Evolutionary conservation across 1,140 invertebrate species (phyloP), one percentile per base, ranked within the genome.

Genomic region (Lepidurus apus): DNA sequence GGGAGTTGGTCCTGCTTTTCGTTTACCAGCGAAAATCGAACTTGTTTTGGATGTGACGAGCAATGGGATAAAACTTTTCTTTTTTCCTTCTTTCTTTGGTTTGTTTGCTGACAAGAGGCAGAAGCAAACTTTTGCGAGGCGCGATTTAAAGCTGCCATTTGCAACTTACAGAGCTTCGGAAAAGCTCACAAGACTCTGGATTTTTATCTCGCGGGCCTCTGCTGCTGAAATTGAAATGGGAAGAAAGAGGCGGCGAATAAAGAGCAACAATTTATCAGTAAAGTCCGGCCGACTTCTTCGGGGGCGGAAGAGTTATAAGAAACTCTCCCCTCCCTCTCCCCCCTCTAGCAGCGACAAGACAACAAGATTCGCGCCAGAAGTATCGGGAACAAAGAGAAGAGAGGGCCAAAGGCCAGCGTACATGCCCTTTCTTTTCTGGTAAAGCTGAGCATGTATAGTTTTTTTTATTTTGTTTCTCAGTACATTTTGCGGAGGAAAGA

Each of bases 191-290:
- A 65, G 53, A 13, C 53, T 65, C 13, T n/a, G n/a, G 53, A 65
- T 65, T 65, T 65, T 65, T 65, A 34, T 65, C 53, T 65, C 6
- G n/a, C 45, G 4, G 45, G 8, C 53, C 53, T 13, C 13, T 7
- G 53, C 21, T 65, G 53, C 53, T n/a, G 9, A 65, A 65, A 65
- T 65, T 65, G 53, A 65, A 65, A 65, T 65, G 53, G 53, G 53
- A 65, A 65, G 53, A 65, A 65, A 65, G 7, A 21, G 53, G 53
- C 13, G 53, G 53, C 9, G 53, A 65, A 65, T 65, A 65, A 65
- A 65, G 53, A 65, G 53, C 53, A 65, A 65, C 53, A 65, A 65
- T 65, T 65, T 65, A 65, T 65, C 53, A 65, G 53, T 65, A 65
- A 65, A 65, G 53, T 65, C 53, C 53, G 53, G 53, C 21, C 53